A percentile compares a stretch with the other conserved stretches of the same genome.
phyloP scores from a whole-genome alignment of 2,797 vertebrate genomes.

The Mormyrops attenuatus region DNA sequence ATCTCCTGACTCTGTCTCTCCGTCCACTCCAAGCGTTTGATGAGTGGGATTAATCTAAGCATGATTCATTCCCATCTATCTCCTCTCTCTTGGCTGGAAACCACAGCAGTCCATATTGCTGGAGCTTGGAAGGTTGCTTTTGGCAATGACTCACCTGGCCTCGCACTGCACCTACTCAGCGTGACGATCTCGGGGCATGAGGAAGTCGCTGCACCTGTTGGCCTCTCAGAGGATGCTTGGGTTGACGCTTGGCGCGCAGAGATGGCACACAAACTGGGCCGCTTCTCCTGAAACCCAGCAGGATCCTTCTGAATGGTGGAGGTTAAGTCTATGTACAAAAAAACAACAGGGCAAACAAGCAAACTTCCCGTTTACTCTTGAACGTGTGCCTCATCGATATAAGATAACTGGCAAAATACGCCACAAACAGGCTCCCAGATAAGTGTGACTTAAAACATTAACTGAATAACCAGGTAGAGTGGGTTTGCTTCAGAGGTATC shows the following conservation, averaged over 20 bases:
- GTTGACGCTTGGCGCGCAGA: not conserved
- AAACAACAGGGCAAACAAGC: not conserved
- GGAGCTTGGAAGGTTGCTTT: constrained; percentile 3
- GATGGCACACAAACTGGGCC: not conserved
- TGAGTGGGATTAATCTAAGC: constrained; percentile 16
- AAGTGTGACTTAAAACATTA: not conserved
- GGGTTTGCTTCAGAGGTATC: not conserved
- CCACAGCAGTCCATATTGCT: constrained; percentile 16
- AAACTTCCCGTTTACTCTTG: not conserved
- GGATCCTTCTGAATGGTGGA: not conserved
- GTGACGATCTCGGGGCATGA: not conserved
- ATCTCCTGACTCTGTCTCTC: constrained; percentile 9
- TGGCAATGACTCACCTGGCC: constrained; percentile 9
- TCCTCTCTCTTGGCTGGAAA: constrained; percentile 7
- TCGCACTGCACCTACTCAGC: not conserved
- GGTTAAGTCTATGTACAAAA: not conserved
- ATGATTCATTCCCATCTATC: constrained; percentile 6
- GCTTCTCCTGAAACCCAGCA: not conserved
- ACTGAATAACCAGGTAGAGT: not conserved
- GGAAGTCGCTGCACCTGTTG: not conserved
- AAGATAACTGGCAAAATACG: not conserved
- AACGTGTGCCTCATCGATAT: not conserved
- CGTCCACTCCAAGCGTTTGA: constrained; percentile 14
- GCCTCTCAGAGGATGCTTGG: not conserved
- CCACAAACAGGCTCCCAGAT: not conserved